Conservation (phyloP, 1,140 invertebrate genomes). For the Panulirus ornatus region DNA sequence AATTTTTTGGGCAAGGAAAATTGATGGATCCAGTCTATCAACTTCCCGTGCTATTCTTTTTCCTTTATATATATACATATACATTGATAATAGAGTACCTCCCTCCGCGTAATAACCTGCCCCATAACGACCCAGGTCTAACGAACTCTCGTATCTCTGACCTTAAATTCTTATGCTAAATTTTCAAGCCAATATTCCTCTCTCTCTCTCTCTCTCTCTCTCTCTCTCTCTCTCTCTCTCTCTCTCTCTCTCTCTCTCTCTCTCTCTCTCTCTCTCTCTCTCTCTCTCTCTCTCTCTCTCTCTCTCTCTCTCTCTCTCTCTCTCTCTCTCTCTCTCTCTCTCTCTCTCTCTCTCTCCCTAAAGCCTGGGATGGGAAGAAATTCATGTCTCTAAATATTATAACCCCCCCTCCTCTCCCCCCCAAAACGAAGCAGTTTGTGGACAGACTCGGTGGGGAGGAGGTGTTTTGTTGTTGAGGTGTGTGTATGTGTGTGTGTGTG, state of each 20-base stretch:
- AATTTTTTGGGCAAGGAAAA: neutral
- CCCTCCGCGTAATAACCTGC: conserved; percentile 36
- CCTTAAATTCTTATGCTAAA: conserved; percentile 63
- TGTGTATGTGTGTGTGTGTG: too few relatives aligned
- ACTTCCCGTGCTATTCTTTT: neutral
- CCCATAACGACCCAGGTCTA: conserved; percentile 59
- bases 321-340: neutral
- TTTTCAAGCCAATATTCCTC: conserved; percentile 53
- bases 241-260: neutral
- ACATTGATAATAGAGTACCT: conserved; percentile 42
- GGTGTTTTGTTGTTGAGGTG: conserved; percentile 44
- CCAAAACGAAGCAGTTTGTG: conserved; percentile 40
- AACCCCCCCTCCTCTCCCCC: too few relatives aligned
- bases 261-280: neutral
- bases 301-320: neutral
- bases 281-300: conserved; percentile 24
- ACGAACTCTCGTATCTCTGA: conserved; percentile 60
- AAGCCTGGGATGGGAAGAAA: conserved; percentile 32
- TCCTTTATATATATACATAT: conserved; percentile 20
- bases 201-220: conserved; percentile 1
- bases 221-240: neutral
- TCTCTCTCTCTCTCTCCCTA: neutral
- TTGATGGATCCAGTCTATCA: conserved; percentile 18
- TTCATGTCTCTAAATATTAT: conserved; percentile 59
- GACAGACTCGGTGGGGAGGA: conserved; percentile 46